Base-by-base conservation (phyloP, 2,113 vertebrate species). In the Ctenomys sociabilis region DNA sequence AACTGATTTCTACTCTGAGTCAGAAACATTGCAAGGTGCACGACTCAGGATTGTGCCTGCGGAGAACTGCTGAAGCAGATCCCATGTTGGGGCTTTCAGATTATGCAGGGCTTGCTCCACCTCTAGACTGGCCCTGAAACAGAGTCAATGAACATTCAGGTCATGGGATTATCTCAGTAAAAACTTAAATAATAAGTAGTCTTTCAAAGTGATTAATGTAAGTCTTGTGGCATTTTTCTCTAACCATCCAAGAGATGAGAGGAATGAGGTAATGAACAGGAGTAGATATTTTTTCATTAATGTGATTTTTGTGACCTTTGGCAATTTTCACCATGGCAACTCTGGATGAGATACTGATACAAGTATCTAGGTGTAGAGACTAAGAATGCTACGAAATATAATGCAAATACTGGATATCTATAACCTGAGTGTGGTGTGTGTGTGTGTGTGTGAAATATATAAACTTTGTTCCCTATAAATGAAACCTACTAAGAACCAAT, bases 51-150 rank as follows among this genome's bases (percentile, higher is more conserved):
- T 6, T 12, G 40, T 16, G 8, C 0, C 19, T n/a, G 0, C 73
- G 22, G 26, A 88, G 30, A 19, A 75, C 17, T 72, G 4, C 7
- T 21, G 52, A 14, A 54, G 28, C 17, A 3, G 30, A 54, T 37
- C 5, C 1, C 10, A 45, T 1, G 8, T 19, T n/a, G 28, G 40
- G 12, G 2, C 5, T 59, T 1, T 26, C 30, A 17, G 37, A 32
- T 61, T 7, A 3, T 12, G 2, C 12, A 83, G 59, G 52, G 4
- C 3, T 78, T 77, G 1, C 6, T 89, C 28, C 49, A 0, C 35
- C 14, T 4, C 21, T 17, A 78, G 17, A 2, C n/a, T 26, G 22
- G 12, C 13, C 49, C 37, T 0, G 70, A 63, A 91, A 5, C 9
- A 68, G 12, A 84, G 28, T 72, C 52, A 59, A 6, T 72, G 13